Percentiles rank a stretch among this genome's conserved stretches.
phyloP scores from a whole-genome alignment of 92 coral and sea anemone species.

The Ricordea florida region DNA sequence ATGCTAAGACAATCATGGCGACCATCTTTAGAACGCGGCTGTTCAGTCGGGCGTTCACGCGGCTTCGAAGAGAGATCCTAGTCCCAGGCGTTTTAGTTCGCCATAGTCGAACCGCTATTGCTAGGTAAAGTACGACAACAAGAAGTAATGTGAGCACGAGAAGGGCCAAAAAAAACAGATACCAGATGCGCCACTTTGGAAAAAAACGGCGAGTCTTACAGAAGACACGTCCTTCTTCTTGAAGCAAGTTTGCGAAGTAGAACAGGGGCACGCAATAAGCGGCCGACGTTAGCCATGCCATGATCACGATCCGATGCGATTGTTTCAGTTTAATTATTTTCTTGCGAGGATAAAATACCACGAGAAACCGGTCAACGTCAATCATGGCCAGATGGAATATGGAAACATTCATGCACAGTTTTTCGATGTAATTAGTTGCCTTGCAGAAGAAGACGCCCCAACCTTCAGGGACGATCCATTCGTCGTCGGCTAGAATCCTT shows the following conservation, averaged over 20 bases:
- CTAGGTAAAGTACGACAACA: conserved; percentile 63
- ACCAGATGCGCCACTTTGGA: conserved; percentile 51
- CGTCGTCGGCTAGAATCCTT: conserved; percentile 28
- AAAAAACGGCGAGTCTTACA: conserved; percentile 63
- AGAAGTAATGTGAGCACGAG: conserved; percentile 63
- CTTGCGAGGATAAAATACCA: conserved; percentile 32
- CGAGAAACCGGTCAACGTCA: conserved; percentile 56
- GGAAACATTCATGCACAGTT: conserved; percentile 63
- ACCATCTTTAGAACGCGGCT: conserved; percentile 62
- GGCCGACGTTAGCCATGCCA: conserved; percentile 69
- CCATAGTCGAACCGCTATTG: conserved; percentile 59
- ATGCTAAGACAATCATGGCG: conserved; percentile 44
- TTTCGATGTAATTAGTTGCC: conserved; percentile 59
- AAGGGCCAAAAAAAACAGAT: conserved; percentile 65
- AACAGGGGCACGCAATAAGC: conserved; percentile 78
- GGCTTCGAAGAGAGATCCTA: conserved; percentile 1
- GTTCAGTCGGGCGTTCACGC: conserved; percentile 34
- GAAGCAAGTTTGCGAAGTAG: conserved; percentile 52
- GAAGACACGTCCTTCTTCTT: conserved; percentile 1
- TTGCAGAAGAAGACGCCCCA: conserved; percentile 52
- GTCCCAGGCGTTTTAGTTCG: conserved; percentile 61
- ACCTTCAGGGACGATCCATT: conserved; percentile 54
- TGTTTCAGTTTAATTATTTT: conserved; percentile 19
- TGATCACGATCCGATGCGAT: conserved; percentile 25
- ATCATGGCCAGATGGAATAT: conserved; percentile 54